Conservation (phyloP, 2,113 vertebrate species). For the Gulo gulo region DNA sequence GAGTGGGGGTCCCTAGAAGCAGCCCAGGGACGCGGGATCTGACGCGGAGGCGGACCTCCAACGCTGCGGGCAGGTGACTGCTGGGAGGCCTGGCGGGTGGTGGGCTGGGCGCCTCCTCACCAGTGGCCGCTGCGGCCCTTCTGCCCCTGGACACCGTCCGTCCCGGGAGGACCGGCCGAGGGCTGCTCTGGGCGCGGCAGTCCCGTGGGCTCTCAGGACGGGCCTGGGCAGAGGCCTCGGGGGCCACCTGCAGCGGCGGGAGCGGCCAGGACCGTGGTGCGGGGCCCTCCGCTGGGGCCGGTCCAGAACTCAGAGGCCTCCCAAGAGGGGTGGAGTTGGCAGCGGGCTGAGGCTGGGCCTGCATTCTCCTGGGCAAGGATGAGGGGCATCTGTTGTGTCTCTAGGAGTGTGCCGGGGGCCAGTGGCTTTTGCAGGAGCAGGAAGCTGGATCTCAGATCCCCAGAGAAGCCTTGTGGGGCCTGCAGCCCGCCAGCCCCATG, state of each 20-base stretch:
- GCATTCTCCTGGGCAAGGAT: not conserved
- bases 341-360: not conserved
- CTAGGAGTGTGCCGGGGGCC: not conserved
- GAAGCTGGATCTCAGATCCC: not conserved
- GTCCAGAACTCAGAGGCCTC: not conserved
- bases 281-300: not conserved
- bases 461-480: not conserved
- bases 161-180: not conserved
- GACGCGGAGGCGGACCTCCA: no score
- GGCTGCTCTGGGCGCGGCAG: not conserved
- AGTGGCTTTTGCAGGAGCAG: not conserved
- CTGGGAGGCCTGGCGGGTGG: not conserved
- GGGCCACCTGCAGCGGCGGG: not conserved
- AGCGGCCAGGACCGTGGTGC: not conserved
- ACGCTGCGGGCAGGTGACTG: no score
- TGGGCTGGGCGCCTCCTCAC: no score
- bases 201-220: not conserved
- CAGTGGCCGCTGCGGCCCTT: not conserved
- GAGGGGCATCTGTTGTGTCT: not conserved
- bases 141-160: not conserved
- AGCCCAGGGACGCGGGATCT: not conserved
- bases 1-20: not conserved
- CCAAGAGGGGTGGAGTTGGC: not conserved
- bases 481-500: not conserved
- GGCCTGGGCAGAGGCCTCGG: not conserved